phyloP scores from a whole-genome alignment of 2,888 invertebrate species.

The Tipula lateralis region DNA sequence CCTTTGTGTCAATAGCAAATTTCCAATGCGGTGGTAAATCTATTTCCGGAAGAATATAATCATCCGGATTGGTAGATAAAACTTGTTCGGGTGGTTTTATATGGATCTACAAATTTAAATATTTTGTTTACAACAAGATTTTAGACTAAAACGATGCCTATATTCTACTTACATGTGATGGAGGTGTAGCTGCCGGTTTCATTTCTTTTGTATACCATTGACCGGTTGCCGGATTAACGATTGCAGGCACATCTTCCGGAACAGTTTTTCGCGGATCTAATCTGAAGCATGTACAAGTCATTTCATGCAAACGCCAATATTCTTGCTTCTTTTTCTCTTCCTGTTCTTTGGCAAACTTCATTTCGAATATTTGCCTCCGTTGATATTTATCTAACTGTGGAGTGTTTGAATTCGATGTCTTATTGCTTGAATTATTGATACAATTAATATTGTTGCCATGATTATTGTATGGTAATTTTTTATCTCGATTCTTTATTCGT shows the following conservation, averaged over 20 bases:
- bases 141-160: not conserved
- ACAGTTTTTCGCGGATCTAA: slow-evolving; percentile 42
- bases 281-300: slow-evolving; percentile 47
- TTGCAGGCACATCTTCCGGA: slow-evolving; percentile 44
- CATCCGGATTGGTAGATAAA: slow-evolving; percentile 41
- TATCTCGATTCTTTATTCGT: not conserved
- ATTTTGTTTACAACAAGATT: not conserved
- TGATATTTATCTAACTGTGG: slow-evolving; percentile 40
- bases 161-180: slow-evolving; percentile 40
- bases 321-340: slow-evolving; percentile 46
- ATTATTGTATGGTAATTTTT: not conserved
- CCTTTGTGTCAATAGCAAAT: slow-evolving; percentile 72
- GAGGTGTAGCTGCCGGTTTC: slow-evolving; percentile 42
- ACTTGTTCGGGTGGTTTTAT: slow-evolving; percentile 40
- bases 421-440: not conserved
- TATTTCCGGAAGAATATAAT: slow-evolving; percentile 50
- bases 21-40: slow-evolving; percentile 85
- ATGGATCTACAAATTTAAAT: slow-evolving; percentile 36
- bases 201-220: slow-evolving; percentile 46
- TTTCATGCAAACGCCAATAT: slow-evolving; percentile 44
- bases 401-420: not conserved
- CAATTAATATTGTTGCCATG: not conserved
- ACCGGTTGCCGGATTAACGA: slow-evolving; percentile 45
- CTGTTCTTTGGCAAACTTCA: slow-evolving; percentile 47
- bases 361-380: slow-evolving; percentile 46